phyloP scores from a whole-genome alignment of 2,797 vertebrate species.

The Eleutherodactylus coqui region DNA sequence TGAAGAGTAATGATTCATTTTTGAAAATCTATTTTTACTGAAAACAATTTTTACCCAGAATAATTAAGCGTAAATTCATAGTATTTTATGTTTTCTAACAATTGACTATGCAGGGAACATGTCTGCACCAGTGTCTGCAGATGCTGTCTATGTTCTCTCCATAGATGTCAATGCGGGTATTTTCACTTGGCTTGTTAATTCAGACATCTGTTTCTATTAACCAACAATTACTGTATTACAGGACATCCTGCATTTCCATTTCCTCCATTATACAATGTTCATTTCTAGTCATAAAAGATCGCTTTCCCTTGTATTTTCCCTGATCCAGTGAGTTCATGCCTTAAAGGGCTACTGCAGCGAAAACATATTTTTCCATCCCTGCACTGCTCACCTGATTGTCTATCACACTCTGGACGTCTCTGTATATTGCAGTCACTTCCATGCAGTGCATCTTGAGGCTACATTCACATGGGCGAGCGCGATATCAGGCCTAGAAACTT shows the following conservation, averaged over 20 bases:
- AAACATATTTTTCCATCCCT: no score
- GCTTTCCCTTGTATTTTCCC: background rate
- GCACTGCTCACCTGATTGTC: no score
- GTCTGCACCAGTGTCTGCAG: background rate
- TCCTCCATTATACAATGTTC: slow-evolving; percentile 38
- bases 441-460: no score
- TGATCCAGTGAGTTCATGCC: slow-evolving; percentile 20
- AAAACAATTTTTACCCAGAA: background rate
- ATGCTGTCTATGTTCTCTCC: background rate
- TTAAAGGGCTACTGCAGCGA: no score
- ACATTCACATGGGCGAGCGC: no score
- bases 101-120: background rate
- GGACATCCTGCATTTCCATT: slow-evolving; percentile 51
- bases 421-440: no score
- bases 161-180: slow-evolving; percentile 1
- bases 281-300: background rate
- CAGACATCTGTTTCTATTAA: slow-evolving; percentile 52
- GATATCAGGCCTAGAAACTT: no score
- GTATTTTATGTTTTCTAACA: background rate
- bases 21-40: no score
- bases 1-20: no score
- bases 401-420: no score
- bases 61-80: background rate
- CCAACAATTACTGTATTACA: slow-evolving; percentile 35
- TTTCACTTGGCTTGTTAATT: background rate